Conservation (phyloP, 2,797 vertebrate genomes). For the Triplophysa yarkandensis region DNA sequence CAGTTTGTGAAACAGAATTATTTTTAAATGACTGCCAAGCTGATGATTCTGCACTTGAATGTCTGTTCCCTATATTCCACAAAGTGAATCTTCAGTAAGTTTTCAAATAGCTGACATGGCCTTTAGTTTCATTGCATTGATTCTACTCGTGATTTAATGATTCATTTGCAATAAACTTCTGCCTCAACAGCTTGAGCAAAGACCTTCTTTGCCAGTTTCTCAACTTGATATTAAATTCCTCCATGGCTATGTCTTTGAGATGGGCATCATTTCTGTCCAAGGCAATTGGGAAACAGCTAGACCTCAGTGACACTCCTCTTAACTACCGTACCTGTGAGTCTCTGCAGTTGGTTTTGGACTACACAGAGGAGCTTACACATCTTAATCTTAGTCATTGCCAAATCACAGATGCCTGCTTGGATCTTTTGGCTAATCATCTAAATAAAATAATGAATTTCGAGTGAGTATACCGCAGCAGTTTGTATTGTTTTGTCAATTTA, state of each 20-base stretch:
- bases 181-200: slow-evolving; percentile 40
- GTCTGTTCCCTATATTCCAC: slow-evolving; percentile 45
- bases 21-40: slow-evolving; percentile 51
- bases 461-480: slow-evolving; percentile 43
- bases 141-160: not conserved
- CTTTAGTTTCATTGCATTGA: not conserved
- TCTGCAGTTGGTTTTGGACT: slow-evolving; percentile 50
- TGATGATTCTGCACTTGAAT: slow-evolving; percentile 43
- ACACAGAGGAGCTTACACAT: slow-evolving; percentile 37
- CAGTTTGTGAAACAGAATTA: slow-evolving; percentile 35
- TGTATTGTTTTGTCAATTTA: not conserved
- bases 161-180: not conserved
- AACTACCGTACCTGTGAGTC: slow-evolving; percentile 37
- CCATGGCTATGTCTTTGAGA: slow-evolving; percentile 11
- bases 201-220: slow-evolving; percentile 43
- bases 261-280: slow-evolving; percentile 34
- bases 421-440: slow-evolving; percentile 47
- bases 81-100: slow-evolving; percentile 45
- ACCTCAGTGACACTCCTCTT: slow-evolving; percentile 49
- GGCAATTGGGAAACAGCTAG: slow-evolving; percentile 47
- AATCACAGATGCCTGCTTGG: slow-evolving; percentile 49
- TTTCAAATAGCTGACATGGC: not conserved
- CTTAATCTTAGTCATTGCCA: slow-evolving; percentile 58
- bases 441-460: slow-evolving; percentile 52
- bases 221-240: not conserved